Percentiles rank a stretch among this genome's conserved stretches.
Evolutionary conservation across 2,113 vertebrate genomes (phyloP).

Genomic region (Arenaria interpres): DNA sequence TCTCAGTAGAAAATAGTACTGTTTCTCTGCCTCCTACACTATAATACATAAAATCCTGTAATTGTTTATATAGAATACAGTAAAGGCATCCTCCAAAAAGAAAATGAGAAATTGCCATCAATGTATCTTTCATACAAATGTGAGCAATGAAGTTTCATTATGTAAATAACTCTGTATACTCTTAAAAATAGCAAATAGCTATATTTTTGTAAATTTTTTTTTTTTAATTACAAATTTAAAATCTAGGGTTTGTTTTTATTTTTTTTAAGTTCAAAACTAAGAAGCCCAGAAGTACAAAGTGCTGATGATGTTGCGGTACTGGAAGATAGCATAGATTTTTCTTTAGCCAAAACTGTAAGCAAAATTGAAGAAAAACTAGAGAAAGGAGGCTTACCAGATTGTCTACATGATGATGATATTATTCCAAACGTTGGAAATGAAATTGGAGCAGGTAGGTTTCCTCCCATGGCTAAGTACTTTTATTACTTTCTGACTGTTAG

Average conservation of each 20-base stretch:
- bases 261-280: conserved; percentile 67
- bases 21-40: not conserved
- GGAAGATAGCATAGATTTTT: conserved; percentile 78
- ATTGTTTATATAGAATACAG: not conserved
- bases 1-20: not conserved
- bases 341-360: conserved; percentile 81
- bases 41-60: not conserved
- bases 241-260: not conserved
- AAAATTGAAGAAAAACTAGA: conserved; percentile 82
- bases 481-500: not conserved
- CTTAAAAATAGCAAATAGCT: not conserved
- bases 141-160: not conserved
- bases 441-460: conserved; percentile 81
- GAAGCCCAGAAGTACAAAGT: conserved; percentile 51
- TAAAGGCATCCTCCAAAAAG: not conserved
- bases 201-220: not conserved
- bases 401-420: conserved; percentile 76
- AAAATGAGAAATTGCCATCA: not conserved
- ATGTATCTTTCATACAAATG: not conserved
- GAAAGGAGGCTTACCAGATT: conserved; percentile 62
- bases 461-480: not conserved
- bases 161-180: not conserved
- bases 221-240: not conserved
- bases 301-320: conserved; percentile 71
- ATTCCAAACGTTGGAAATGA: conserved; percentile 72